These are phyloP conservation scores for Chlorocebus sabaeus DNA, from an alignment of 2,113 vertebrate genomes.

Conservation along the genomic window DNA sequence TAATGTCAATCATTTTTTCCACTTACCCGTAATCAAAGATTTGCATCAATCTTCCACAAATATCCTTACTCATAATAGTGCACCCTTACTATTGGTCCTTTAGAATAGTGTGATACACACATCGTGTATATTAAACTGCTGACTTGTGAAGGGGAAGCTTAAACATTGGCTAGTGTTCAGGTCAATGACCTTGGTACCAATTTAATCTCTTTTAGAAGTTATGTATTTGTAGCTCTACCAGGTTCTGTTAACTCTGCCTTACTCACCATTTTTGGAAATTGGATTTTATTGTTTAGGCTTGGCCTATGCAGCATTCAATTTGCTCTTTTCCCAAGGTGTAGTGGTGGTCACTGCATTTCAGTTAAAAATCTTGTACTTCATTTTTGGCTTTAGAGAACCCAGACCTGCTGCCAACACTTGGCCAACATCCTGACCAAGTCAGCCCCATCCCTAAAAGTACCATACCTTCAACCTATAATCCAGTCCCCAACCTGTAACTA, in stretches of 20 bases:
- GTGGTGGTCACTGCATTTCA: background rate
- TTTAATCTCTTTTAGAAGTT: background rate
- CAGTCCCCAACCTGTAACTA: background rate
- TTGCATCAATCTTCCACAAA: background rate
- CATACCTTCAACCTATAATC: background rate
- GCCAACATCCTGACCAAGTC: background rate
- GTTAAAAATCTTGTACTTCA: background rate
- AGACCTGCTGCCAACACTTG: background rate
- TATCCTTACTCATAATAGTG: background rate
- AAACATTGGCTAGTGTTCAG: background rate
- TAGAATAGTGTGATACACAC: background rate
- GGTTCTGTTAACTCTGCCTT: background rate
- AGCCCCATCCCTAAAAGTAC: background rate
- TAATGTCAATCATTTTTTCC: background rate
- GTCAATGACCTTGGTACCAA: background rate
- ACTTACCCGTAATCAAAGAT: background rate
- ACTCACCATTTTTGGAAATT: background rate
- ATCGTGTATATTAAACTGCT: background rate
- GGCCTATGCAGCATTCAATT: background rate
- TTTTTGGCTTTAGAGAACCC: background rate
- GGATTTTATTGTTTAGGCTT: background rate
- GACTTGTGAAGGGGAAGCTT: background rate
- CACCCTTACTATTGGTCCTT: background rate
- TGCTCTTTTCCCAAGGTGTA: background rate
- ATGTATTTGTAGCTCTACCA: background rate